Conservation (phyloP, 2,888 invertebrate genomes). For the Tribolium freemani region DNA sequence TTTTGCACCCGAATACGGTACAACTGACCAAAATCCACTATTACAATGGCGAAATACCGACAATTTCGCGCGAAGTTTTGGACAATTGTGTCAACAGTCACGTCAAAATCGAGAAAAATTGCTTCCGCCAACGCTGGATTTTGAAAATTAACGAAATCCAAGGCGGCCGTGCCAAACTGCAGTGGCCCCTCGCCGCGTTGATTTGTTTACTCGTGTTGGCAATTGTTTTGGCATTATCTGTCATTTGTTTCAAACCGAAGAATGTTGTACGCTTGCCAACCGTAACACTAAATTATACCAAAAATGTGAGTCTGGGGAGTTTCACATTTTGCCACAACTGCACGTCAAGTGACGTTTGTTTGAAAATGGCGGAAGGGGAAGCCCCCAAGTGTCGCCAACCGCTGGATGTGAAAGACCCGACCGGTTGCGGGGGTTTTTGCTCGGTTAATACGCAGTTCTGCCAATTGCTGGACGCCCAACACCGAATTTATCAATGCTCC, state of each 20-base stretch:
- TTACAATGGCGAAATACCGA: constrained; percentile 58
- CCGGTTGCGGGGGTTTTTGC: constrained; percentile 78
- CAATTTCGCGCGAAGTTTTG: constrained; percentile 59
- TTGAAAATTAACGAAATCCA: constrained; percentile 63
- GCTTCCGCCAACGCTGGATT: constrained; percentile 66
- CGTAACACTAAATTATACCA: neutral
- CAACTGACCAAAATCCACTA: constrained; percentile 65
- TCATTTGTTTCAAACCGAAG: constrained; percentile 51
- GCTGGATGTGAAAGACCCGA: constrained; percentile 63
- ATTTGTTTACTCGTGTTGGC: constrained; percentile 59
- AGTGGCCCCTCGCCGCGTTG: constrained; percentile 54
- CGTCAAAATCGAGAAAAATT: constrained; percentile 62
- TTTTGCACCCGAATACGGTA: constrained; percentile 56
- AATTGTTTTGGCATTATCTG: constrained; percentile 58
- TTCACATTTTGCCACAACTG: constrained; percentile 20
- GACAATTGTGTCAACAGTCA: constrained; percentile 58
- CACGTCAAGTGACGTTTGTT: constrained; percentile 53
- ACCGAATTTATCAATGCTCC: constrained; percentile 71
- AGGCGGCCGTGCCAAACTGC: constrained; percentile 44
- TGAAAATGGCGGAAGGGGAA: constrained; percentile 58
- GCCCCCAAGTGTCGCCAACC: constrained; percentile 59
- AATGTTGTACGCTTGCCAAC: neutral
- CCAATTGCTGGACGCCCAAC: constrained; percentile 72
- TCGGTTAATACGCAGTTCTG: constrained; percentile 76
- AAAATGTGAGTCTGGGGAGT: neutral